Evolutionary conservation across 2,888 invertebrate genomes (phyloP), one percentile per base, ranked within the genome.

Genomic region (Chirona hameri): DNA sequence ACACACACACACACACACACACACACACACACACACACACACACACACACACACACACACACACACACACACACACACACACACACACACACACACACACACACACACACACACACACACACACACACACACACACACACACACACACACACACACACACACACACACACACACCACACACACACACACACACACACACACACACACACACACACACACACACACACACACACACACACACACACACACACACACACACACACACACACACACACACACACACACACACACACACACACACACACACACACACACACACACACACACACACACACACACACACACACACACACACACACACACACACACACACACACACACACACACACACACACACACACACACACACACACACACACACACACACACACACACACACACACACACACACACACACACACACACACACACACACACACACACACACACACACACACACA

Each of bases 121-220:
- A 57, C 57, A 57, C 55, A 57, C 57, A 57, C 57, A 57, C 57
- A 57, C 57, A 57, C 57, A 57, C 57, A 57, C 57, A 57, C 57
- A 57, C 57, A 57, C 57, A 57, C 57, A 57, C 57, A 57, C 57
- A 57, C 57, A 57, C 39, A 39, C 39, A 39, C 7, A 39, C 39
- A 39, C 39, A 39, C 39, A 7, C 39, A 2, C 7, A 39, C 39
- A 39, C 39, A 39, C 2, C 4, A 39, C 39, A 39, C 4, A 60
- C 60, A 60, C 60, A 60, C 60, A 9, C 60, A 60, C 60, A 60
- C 60, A 60, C 60, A 60, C 60, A 9, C 60, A 60, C 60, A 9
- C 60, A 60, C 60, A 9, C 10, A 60, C 60, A 10, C n/a, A 69
- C 69, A n/a, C 69, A n/a, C n/a, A n/a, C 69, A 69, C 69, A n/a